These are phyloP conservation scores for Psix sp. DNA, from an alignment of 1,140 invertebrate species.

Conservation along the genomic window DNA sequence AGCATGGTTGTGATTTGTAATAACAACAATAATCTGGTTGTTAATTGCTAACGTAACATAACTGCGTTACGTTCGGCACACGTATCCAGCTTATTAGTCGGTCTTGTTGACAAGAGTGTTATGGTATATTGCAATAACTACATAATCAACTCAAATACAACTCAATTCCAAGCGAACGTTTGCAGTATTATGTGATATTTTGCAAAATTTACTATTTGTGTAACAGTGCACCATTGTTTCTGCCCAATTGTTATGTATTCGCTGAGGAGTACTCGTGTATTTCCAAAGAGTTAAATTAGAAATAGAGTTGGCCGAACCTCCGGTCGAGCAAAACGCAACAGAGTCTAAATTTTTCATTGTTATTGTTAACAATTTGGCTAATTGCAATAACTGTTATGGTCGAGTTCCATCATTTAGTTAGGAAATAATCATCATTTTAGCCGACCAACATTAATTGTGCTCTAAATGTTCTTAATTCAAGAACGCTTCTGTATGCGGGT, in stretches of 20 bases:
- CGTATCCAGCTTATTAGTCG: conserved; percentile 36
- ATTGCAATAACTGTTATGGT: no score
- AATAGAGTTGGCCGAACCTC: background rate
- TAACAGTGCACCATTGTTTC: conserved; percentile 30
- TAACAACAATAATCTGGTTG: no score
- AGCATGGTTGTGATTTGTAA: no score
- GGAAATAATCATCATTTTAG: no score
- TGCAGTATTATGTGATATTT: conserved; percentile 39
- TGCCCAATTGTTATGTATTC: conserved; percentile 29
- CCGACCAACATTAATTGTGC: no score
- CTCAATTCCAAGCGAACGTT: conserved; percentile 43
- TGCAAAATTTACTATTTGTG: conserved; percentile 43
- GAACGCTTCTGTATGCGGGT: conserved; percentile 37
- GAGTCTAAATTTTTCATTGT: no score
- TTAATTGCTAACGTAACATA: no score
- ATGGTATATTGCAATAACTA: conserved; percentile 48
- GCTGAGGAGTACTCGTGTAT: background rate
- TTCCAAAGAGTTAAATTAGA: background rate
- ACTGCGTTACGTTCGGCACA: conserved; percentile 16
- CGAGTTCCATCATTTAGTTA: no score
- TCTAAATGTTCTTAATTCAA: no score
- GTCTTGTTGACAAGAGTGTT: conserved; percentile 36
- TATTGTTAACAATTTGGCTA: no score
- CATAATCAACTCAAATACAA: conserved; percentile 56
- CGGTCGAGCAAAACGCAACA: no score